phyloP scores from a whole-genome alignment of 2,797 vertebrate species.

The Scarus forsteni region DNA sequence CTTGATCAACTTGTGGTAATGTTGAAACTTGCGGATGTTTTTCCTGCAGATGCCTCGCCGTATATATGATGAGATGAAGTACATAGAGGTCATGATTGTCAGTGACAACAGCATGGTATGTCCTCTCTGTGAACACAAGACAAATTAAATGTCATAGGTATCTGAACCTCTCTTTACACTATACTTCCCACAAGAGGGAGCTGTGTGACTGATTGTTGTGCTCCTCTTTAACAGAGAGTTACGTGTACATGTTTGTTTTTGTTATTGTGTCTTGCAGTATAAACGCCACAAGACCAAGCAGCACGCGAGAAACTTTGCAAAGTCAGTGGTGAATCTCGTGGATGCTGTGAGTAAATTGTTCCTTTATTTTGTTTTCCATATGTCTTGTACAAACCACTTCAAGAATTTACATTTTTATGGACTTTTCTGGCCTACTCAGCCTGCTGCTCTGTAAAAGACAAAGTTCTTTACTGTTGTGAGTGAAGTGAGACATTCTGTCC shows the following conservation, averaged over 20 bases:
- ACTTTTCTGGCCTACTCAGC: no score
- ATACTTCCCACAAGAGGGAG: conserved; percentile 52
- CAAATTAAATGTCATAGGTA: conserved; percentile 5
- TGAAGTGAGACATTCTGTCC: no score
- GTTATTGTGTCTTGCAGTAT: conserved; percentile 82
- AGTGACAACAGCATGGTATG: conserved; percentile 97
- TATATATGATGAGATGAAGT: conserved; percentile 98
- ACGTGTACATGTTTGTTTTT: conserved; percentile 12
- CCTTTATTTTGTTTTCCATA: conserved; percentile 55
- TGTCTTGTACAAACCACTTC: background rate
- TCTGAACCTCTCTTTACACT: conserved; percentile 9
- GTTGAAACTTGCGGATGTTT: conserved; percentile 12
- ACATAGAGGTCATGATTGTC: conserved; percentile 97
- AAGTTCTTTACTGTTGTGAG: no score
- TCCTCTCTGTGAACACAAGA: conserved; percentile 14
- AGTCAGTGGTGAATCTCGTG: conserved; percentile 97
- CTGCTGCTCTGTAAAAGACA: no score
- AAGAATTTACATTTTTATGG: background rate
- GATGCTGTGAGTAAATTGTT: conserved; percentile 93
- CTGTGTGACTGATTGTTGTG: conserved; percentile 2
- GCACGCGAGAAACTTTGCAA: conserved; percentile 93
- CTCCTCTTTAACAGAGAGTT: background rate
- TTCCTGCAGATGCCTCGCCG: conserved; percentile 89
- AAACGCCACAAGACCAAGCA: conserved; percentile 92
- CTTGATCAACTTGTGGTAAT: background rate